These are phyloP conservation scores for Tipula confusa DNA, from an alignment of 2,888 invertebrate genomes.

Conservation along the genomic window DNA sequence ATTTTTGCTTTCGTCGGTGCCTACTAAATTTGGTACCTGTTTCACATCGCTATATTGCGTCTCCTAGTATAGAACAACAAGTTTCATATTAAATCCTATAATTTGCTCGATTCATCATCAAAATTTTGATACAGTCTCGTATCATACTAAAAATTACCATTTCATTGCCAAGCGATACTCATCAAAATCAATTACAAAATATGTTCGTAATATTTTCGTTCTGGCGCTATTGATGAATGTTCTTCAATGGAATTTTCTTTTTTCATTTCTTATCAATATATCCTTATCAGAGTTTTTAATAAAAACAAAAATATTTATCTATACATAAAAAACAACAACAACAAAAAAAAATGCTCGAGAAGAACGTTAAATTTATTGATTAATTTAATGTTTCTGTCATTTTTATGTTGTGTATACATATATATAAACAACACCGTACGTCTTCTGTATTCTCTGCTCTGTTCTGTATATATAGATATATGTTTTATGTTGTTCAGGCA, in stretches of 20 bases:
- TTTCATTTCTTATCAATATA: neutral
- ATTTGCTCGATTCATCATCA: too few species aligned
- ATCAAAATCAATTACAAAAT: neutral
- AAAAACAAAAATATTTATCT: neutral
- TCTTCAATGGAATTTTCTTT: neutral
- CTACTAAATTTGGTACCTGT: too few species aligned
- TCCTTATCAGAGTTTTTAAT: conserved; percentile 20
- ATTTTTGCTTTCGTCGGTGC: too few species aligned
- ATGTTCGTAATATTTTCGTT: neutral
- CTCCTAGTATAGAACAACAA: too few species aligned
- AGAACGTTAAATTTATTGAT: conserved; percentile 7
- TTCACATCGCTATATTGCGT: too few species aligned
- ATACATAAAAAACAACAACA: too few species aligned
- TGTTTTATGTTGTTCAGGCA: neutral
- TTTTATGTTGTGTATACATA: neutral
- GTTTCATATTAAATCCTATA: too few species aligned
- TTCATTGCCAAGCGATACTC: neutral
- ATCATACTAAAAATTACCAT: neutral
- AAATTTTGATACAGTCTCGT: too few species aligned
- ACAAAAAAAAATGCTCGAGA: too few species aligned
- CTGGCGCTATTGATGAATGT: neutral
- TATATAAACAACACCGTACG: neutral
- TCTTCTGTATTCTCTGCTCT: too few species aligned
- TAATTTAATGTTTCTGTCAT: conserved; percentile 25
- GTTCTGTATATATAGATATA: neutral